Conservation (phyloP, 2,797 vertebrate genomes). For the Oreonectes daqikongensis region DNA sequence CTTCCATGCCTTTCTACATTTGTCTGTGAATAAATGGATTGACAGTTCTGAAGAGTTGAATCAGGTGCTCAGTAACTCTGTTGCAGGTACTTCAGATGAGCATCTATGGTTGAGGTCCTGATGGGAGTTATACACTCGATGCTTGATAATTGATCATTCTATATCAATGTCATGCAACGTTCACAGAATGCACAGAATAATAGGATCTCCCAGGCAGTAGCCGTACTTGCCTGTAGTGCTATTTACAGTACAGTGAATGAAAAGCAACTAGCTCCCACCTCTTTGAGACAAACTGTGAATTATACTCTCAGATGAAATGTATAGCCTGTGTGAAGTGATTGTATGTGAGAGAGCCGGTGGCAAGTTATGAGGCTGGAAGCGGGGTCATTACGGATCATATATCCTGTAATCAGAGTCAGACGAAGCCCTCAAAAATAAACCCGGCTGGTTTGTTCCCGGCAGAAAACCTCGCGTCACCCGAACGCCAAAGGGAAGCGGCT, state of each 20-base stretch:
- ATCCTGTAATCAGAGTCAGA: conserved; percentile 48
- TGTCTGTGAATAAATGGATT: not conserved
- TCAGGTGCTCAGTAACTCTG: not conserved
- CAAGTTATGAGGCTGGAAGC: conserved; percentile 36
- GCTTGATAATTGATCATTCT: not conserved
- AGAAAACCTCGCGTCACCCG: conserved; percentile 38
- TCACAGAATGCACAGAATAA: not conserved
- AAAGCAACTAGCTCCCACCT: conserved; percentile 15
- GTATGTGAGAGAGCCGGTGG: conserved; percentile 21
- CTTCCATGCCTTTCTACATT: not conserved
- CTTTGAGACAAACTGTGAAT: conserved; percentile 42
- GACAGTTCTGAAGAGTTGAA: not conserved
- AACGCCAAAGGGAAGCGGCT: conserved; percentile 32
- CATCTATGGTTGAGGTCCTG: not conserved
- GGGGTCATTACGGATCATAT: conserved; percentile 49
- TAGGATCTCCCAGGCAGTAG: not conserved
- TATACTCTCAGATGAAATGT: conserved; percentile 43
- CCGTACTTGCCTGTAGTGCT: conserved; percentile 27
- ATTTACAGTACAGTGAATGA: conserved; percentile 15
- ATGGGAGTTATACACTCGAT: not conserved
- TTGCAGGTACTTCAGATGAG: not conserved
- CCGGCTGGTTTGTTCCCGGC: conserved; percentile 21
- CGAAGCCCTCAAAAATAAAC: conserved; percentile 49
- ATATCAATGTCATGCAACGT: not conserved
- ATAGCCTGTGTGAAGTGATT: conserved; percentile 43